These are phyloP conservation scores for Balanococcus diminutus DNA, from an alignment of 2,888 invertebrate species.

Conservation along the genomic window DNA sequence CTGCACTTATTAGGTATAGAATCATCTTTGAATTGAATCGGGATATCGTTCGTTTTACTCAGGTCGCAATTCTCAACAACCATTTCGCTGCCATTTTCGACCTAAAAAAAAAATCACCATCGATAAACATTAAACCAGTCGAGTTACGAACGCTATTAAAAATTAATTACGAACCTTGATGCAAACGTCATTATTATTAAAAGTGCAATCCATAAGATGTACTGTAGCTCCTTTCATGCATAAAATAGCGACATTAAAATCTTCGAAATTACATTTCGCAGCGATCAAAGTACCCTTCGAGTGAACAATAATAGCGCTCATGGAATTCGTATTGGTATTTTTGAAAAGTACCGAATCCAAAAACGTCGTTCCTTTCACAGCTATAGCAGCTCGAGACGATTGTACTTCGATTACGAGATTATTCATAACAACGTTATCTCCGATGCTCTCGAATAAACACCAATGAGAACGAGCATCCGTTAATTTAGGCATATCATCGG, in stretches of 20 bases:
- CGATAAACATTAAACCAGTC: background rate
- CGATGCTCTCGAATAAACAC: conserved; percentile 3
- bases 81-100: background rate
- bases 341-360: background rate
- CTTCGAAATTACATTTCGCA: background rate
- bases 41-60: background rate
- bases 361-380: background rate
- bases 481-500: background rate
- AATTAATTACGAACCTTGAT: background rate
- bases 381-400: background rate
- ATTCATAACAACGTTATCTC: background rate
- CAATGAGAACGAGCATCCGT: background rate
- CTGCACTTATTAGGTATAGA: background rate
- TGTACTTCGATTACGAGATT: background rate
- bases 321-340: background rate
- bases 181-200: conserved; percentile 3
- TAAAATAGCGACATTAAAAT: background rate
- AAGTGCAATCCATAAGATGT: background rate
- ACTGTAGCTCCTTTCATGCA: background rate
- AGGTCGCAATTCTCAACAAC: background rate
- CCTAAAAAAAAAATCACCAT: background rate
- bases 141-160: background rate
- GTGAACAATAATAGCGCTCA: background rate
- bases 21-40: background rate
- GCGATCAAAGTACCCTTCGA: background rate